Percentiles rank a stretch among this genome's conserved stretches.
Evolutionary conservation across 2,797 vertebrate species (phyloP).

Genomic region (Kryptopterus vitreolus): DNA sequence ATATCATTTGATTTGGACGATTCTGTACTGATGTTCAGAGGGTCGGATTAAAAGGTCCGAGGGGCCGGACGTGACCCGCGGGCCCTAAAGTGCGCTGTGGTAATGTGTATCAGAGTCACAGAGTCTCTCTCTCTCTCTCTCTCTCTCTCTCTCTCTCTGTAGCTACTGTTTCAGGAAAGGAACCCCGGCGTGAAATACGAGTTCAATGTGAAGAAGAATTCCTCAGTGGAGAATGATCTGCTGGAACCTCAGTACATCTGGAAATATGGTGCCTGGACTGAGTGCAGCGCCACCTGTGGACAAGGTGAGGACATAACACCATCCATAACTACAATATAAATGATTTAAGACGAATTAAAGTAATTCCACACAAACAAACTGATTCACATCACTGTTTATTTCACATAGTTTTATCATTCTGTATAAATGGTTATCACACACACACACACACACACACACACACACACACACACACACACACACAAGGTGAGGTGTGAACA

Average conservation of each 20-base stretch:
- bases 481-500: not conserved
- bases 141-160: constrained; percentile 9
- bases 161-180: constrained; percentile 93
- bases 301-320: constrained; percentile 70
- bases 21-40: too few species aligned
- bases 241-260: constrained; percentile 81
- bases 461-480: not conserved
- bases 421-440: too few species aligned
- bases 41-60: too few species aligned
- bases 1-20: too few species aligned
- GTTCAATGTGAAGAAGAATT: constrained; percentile 84
- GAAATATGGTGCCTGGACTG: constrained; percentile 88
- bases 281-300: constrained; percentile 92
- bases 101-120: too few species aligned
- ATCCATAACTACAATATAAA: not conserved
- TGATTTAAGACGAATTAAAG: too few species aligned
- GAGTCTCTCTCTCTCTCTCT: too few species aligned
- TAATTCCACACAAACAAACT: too few species aligned
- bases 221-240: constrained; percentile 78
- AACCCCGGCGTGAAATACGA: constrained; percentile 89
- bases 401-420: too few species aligned
- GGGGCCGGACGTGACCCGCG: too few species aligned
- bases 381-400: too few species aligned
- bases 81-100: too few species aligned
- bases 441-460: not conserved